Evolutionary conservation across 2,888 invertebrate species (phyloP), one percentile per base, ranked within the genome.

Genomic region (Nymphalis c-album): DNA sequence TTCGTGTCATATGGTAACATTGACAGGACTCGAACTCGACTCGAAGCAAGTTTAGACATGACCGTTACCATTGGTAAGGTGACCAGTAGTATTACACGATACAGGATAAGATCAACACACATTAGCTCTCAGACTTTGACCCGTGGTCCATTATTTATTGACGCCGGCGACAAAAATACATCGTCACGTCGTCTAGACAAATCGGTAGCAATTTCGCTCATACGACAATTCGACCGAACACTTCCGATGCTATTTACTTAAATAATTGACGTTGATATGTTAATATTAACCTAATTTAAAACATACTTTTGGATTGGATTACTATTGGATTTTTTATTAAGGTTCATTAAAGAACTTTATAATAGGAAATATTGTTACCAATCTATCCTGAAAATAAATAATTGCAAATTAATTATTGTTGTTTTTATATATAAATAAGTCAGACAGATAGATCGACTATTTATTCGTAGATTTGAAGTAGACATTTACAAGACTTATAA

Each of bases 61-160:
- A 22, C n/a, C 47, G 20, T 35, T 20, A 60, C 71, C 69, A 69
- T 46, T 79, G 70, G 84, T 88, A 85, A 60, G 31, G 57, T 66
- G 69, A 59, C 63, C 71, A 71, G 70, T 73, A 73, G 75, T 79
- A 80, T 80, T 80, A 85, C 84, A 82, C 82, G 83, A 79, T 79
- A 81, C 75, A 75, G 80, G 80, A 81, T 81, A 86, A 87, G 88
- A 87, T 85, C 83, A 86, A 88, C 87, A 88, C 85, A 89, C 84
- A 87, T 89, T 87, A 84, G 87, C 87, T 88, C 81, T 87, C 85
- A 85, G 85, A 83, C 86, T 83, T 82, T 83, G 85, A 85, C 81
- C 80, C 78, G 78, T 70, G 70, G 73, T 75, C 74, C 87, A 87
- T 90, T 90, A 89, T 80, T 84, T 90, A 90, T 90, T 86, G 88